Percentiles rank a stretch among this genome's conserved stretches.
Conservation (phyloP, 1,140 invertebrate genomes). For the Theocolax elegans region DNA sequence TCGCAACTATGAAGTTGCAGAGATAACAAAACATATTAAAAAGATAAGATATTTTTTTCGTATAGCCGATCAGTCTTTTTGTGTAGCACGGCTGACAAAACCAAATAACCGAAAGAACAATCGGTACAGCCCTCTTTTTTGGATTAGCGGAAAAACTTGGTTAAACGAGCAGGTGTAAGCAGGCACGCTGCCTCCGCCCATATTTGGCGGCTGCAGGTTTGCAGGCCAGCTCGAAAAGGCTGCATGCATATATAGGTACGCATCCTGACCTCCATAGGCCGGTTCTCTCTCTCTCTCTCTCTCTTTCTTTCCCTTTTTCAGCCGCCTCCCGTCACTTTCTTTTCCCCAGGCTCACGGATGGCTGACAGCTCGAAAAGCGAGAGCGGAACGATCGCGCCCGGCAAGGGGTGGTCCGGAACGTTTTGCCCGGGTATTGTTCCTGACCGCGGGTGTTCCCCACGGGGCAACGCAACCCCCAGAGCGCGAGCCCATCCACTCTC, state of each 20-base stretch:
- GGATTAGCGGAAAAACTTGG: constrained; percentile 31
- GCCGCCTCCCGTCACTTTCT: constrained; percentile 6
- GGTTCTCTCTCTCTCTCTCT: background rate
- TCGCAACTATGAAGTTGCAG: no score
- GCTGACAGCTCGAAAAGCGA: constrained; percentile 7
- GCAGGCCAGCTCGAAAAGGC: no score
- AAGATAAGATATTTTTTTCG: no score
- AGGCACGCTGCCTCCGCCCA: constrained; percentile 47
- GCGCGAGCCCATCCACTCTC: constrained; percentile 38
- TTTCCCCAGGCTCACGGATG: background rate
- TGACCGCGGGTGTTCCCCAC: constrained; percentile 46
- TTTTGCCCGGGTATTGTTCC: constrained; percentile 61
- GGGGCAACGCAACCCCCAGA: constrained; percentile 54
- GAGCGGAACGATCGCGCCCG: constrained; percentile 39
- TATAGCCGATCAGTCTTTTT: no score
- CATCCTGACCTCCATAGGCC: no score
- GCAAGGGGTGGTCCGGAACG: constrained; percentile 61
- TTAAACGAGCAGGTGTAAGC: constrained; percentile 42
- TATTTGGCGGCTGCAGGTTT: no score
- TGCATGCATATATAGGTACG: no score
- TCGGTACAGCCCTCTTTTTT: background rate
- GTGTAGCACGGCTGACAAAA: no score
- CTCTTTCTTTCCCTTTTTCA: no score
- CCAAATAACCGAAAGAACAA: constrained; percentile 22
- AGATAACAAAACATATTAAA: constrained; percentile 19